phyloP scores from a whole-genome alignment of 2,797 vertebrate species.

The Cheirogaleus major region DNA sequence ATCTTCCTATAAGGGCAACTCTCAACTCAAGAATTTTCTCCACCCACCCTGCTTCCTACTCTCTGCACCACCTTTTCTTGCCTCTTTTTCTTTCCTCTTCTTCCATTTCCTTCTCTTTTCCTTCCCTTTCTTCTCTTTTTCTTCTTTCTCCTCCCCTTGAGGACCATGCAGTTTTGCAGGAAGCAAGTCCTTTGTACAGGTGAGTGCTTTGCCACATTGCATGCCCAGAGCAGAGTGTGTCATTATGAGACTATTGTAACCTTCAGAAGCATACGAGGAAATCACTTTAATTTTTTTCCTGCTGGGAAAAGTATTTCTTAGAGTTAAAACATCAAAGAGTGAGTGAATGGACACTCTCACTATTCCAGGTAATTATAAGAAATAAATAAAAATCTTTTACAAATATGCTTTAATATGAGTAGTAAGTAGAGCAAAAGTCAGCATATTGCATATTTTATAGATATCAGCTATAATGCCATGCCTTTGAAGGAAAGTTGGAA shows the following conservation, averaged over 20 bases:
- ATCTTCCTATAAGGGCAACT: background rate
- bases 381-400: background rate
- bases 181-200: background rate
- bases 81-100: background rate
- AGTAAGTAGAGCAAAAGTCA: background rate
- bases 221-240: background rate
- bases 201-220: background rate
- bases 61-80: background rate
- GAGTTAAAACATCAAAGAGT: constrained; percentile 33
- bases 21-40: background rate
- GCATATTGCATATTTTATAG: constrained; percentile 37
- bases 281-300: background rate
- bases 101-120: background rate
- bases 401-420: constrained; percentile 39
- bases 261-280: background rate
- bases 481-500: background rate
- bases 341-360: background rate
- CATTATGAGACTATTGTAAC: background rate
- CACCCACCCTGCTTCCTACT: background rate
- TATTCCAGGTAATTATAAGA: constrained; percentile 5
- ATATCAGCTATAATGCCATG: background rate
- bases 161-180: background rate
- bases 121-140: background rate
- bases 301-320: background rate
- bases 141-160: background rate